phyloP scores from a whole-genome alignment of 2,888 invertebrate species.

The Drosophila parthenogenetica region DNA sequence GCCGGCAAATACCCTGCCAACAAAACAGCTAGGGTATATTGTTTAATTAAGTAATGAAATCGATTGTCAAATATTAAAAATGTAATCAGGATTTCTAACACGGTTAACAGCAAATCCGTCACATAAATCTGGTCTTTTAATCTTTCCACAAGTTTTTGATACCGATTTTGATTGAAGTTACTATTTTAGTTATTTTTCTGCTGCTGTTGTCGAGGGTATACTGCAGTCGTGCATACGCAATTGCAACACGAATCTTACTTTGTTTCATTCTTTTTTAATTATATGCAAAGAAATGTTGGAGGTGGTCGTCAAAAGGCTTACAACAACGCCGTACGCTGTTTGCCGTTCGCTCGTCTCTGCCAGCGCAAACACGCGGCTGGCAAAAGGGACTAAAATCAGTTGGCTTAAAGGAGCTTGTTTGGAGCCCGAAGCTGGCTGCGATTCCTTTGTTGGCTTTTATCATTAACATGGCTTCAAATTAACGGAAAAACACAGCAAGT shows the following conservation, averaged over 20 bases:
- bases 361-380: conserved; percentile 48
- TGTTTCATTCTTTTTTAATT: conserved; percentile 66
- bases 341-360: conserved; percentile 14
- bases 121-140: no score
- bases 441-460: conserved; percentile 75
- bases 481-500: conserved; percentile 57
- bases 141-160: no score
- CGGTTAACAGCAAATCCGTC: no score
- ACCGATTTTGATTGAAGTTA: no score
- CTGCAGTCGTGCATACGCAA: conserved; percentile 7
- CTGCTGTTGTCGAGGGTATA: neutral
- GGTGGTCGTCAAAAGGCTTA: conserved; percentile 73
- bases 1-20: conserved; percentile 38
- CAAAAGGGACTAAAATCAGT: conserved; percentile 69
- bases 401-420: conserved; percentile 50
- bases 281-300: conserved; percentile 74
- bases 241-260: neutral
- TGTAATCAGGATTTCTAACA: no score
- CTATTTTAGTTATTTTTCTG: neutral
- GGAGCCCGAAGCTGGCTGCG: conserved; percentile 33
- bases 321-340: conserved; percentile 19
- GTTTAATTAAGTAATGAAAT: neutral
- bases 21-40: neutral
- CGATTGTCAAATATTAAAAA: no score
- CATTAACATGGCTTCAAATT: conserved; percentile 76